A percentile compares a stretch with the other conserved stretches of the same genome.
phyloP scores from a whole-genome alignment of 1,140 invertebrate genomes.

The silkworm (Bombyx mori) region DNA sequence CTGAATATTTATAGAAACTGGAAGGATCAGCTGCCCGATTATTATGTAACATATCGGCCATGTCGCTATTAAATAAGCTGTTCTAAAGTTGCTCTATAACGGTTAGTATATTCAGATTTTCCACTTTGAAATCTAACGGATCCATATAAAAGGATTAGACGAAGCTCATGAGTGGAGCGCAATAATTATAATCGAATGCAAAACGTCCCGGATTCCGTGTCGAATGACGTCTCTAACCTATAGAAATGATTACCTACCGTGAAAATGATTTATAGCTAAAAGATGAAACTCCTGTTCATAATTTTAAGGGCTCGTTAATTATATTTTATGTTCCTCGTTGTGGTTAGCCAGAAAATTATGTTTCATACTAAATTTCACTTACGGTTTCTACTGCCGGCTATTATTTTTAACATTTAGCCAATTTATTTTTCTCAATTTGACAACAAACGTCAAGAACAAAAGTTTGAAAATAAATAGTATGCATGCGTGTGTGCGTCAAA shows the following conservation, averaged over 20 bases:
- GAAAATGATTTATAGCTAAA: not conserved
- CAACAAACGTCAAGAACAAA: too few relatives aligned
- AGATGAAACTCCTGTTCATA: not conserved
- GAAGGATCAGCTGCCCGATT: too few relatives aligned
- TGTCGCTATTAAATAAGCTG: too few relatives aligned
- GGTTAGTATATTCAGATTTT: too few relatives aligned
- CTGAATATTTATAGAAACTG: too few relatives aligned
- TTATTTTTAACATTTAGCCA: not conserved
- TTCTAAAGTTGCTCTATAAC: too few relatives aligned
- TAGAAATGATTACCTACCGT: not conserved
- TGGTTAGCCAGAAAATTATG: not conserved
- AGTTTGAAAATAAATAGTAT: too few relatives aligned
- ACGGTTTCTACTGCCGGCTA: not conserved
- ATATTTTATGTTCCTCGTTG: not conserved
- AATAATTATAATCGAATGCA: not conserved
- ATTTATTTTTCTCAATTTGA: too few relatives aligned
- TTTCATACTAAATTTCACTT: not conserved
- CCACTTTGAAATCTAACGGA: not conserved
- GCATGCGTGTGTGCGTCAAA: too few relatives aligned
- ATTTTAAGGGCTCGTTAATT: slow-evolving; percentile 1
- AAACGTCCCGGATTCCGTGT: not conserved
- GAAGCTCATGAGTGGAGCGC: not conserved
- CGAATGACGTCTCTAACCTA: not conserved
- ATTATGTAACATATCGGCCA: too few relatives aligned
- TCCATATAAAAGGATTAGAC: not conserved